Conservation (phyloP, 1,140 invertebrate genomes). For the Pogonomyrmex barbatus region DNA sequence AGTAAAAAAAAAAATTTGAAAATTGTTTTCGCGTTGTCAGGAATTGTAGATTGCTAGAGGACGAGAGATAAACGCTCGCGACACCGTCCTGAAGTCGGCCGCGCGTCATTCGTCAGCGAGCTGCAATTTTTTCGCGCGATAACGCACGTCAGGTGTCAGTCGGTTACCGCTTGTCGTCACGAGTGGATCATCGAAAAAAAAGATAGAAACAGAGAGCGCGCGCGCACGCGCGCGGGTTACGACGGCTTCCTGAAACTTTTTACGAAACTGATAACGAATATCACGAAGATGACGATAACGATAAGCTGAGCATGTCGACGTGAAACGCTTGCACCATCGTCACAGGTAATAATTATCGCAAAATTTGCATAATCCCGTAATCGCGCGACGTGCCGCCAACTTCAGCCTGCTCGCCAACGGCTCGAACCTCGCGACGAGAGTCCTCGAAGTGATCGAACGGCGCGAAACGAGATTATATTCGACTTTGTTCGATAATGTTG, state of each 20-base stretch:
- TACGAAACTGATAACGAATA: neutral
- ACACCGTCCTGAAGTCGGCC: constrained; percentile 1
- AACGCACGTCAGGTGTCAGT: constrained; percentile 58
- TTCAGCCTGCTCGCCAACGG: neutral
- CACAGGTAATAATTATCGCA: constrained; percentile 1
- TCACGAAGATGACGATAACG: neutral
- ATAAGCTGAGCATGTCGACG: constrained; percentile 8
- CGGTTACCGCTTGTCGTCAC: constrained; percentile 29
- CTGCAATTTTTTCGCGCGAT: constrained; percentile 39
- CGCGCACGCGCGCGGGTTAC: neutral
- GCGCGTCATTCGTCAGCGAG: constrained; percentile 19
- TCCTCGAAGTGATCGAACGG: neutral
- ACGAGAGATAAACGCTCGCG: neutral
- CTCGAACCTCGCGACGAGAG: constrained; percentile 7
- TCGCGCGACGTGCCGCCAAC: neutral
- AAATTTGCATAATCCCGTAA: neutral
- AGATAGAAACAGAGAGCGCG: neutral
- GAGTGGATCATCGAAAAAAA: constrained; percentile 8
- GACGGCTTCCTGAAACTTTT: neutral
- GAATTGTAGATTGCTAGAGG: neutral
- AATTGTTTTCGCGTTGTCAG: neutral
- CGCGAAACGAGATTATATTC: neutral
- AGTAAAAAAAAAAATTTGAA: neutral
- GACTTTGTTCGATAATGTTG: neutral
- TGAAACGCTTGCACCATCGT: neutral